Percentiles rank a stretch among this genome's conserved stretches.
phyloP scores from a whole-genome alignment of 2,888 invertebrate species.

The Spilarctia lutea region DNA sequence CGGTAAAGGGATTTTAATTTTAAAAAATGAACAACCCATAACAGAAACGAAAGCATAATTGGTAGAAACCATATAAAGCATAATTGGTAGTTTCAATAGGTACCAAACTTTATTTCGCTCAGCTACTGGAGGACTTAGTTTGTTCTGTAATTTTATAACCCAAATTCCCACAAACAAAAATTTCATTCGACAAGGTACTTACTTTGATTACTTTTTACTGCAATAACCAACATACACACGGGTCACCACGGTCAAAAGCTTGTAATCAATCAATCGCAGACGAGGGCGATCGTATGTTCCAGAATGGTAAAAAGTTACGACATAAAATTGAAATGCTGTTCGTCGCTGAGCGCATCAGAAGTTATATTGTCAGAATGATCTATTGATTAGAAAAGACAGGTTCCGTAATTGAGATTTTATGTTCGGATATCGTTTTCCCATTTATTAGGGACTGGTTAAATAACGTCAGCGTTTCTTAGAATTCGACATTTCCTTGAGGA shows the following conservation, averaged over 20 bases:
- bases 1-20: too few relatives aligned
- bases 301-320: not conserved
- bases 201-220: too few relatives aligned
- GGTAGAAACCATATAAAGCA: too few relatives aligned
- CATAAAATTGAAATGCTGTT: not conserved
- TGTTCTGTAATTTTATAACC: not conserved
- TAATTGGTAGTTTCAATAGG: too few relatives aligned
- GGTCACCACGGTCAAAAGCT: too few relatives aligned
- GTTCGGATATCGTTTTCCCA: conserved; percentile 1
- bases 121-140: not conserved
- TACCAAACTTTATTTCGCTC: not conserved
- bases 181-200: too few relatives aligned
- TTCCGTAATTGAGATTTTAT: conserved; percentile 19
- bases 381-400: not conserved
- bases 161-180: too few relatives aligned
- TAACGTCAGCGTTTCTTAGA: conserved; percentile 14
- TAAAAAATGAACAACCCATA: too few relatives aligned
- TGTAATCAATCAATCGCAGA: not conserved
- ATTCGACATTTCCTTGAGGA: conserved; percentile 11
- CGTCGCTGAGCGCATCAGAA: not conserved
- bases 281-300: not conserved
- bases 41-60: too few relatives aligned
- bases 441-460: conserved; percentile 6
- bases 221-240: too few relatives aligned
- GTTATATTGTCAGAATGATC: conserved; percentile 1